phyloP scores from a whole-genome alignment of 2,113 vertebrate species.

The Deroptyus accipitrinus region DNA sequence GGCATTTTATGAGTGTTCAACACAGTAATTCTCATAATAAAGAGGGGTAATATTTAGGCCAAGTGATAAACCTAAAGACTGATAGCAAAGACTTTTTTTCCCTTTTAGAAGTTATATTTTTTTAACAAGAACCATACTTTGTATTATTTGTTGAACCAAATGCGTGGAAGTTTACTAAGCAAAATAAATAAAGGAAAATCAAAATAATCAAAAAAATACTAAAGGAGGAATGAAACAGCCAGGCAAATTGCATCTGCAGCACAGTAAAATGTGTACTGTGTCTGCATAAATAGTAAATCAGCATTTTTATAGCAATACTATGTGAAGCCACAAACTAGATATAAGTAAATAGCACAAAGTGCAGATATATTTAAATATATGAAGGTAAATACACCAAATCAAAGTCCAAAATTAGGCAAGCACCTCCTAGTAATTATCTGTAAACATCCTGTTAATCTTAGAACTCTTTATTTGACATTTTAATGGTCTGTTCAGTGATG shows the following conservation, averaged over 20 bases:
- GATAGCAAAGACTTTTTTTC: not conserved
- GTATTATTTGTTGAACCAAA: not conserved
- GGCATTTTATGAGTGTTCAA: not conserved
- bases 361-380: not conserved
- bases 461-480: not conserved
- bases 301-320: not conserved
- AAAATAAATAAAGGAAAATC: constrained; percentile 34
- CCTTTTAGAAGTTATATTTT: not conserved
- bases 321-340: not conserved
- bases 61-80: not conserved
- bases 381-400: constrained; percentile 2
- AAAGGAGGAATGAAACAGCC: not conserved
- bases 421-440: constrained; percentile 35
- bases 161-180: not conserved
- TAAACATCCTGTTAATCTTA: constrained; percentile 9
- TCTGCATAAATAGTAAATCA: constrained; percentile 7
- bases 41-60: not conserved
- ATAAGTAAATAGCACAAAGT: not conserved
- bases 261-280: not conserved
- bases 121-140: not conserved
- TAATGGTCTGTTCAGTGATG: not conserved
- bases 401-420: not conserved
- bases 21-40: not conserved
- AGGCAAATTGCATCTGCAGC: not conserved
- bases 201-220: constrained; percentile 17